phyloP scores from a whole-genome alignment of 2,888 invertebrate genomes.

The Dusona sp. region DNA sequence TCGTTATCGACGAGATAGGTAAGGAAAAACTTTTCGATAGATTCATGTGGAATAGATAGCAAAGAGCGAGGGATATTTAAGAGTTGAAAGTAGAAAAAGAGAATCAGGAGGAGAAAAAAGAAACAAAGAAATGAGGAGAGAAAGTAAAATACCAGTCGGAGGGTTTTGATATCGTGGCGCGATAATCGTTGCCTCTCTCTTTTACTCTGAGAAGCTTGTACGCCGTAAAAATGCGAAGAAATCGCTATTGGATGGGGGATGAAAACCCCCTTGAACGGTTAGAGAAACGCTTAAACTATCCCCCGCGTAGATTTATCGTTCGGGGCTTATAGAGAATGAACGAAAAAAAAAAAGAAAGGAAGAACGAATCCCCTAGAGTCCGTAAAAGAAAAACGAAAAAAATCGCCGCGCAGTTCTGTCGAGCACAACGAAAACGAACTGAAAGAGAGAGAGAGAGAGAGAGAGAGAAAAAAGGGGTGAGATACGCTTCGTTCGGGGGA shows the following conservation, averaged over 20 bases:
- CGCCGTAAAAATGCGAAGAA: conserved; percentile 25
- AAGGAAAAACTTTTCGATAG: conserved; percentile 52
- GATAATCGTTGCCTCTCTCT: conserved; percentile 73
- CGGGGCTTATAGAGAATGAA: conserved; percentile 62
- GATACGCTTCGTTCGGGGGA: conserved; percentile 61
- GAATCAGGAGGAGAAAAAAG: too few relatives aligned
- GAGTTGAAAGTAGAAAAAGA: conserved; percentile 29
- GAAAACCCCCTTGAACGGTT: conserved; percentile 74
- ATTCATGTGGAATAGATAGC: conserved; percentile 55
- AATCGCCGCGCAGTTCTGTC: conserved; percentile 48
- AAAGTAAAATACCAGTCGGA: conserved; percentile 38
- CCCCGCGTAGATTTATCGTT: conserved; percentile 80
- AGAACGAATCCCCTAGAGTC: conserved; percentile 28
- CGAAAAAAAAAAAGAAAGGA: conserved; percentile 37
- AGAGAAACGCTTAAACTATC: conserved; percentile 81
- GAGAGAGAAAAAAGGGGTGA: conserved; percentile 48
- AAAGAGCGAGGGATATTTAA: conserved; percentile 41
- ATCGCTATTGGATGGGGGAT: conserved; percentile 11
- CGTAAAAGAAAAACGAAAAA: conserved; percentile 53
- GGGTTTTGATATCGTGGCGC: conserved; percentile 73
- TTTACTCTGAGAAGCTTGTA: conserved; percentile 49
- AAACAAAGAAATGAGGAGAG: conserved; percentile 60
- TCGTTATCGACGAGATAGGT: conserved; percentile 24
- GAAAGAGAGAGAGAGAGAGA: conserved; percentile 4
- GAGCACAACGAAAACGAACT: conserved; percentile 56